A percentile compares a stretch with the other conserved stretches of the same genome.
Evolutionary conservation across 2,888 invertebrate species (phyloP).

Genomic region (Tinea pellionella): DNA sequence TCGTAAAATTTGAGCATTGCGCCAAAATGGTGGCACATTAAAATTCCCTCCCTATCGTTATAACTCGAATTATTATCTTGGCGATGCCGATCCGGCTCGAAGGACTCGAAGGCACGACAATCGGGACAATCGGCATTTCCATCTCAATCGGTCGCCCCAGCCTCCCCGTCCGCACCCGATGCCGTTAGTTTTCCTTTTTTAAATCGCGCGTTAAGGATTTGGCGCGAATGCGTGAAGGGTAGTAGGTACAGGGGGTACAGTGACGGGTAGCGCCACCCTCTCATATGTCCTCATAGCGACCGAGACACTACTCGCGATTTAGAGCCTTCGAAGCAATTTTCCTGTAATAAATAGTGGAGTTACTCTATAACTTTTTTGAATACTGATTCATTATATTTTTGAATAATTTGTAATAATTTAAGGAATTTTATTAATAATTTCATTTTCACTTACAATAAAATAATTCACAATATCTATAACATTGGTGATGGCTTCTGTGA

Average conservation of each 20-base stretch:
- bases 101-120: constrained; percentile 18
- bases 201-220: constrained; percentile 68
- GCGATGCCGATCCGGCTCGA: constrained; percentile 13
- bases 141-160: constrained; percentile 42
- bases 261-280: constrained; percentile 30
- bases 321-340: constrained; percentile 34
- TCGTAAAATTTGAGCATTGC: constrained; percentile 70
- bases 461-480: no score
- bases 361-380: constrained; percentile 15
- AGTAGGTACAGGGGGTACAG: no score
- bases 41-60: constrained; percentile 69
- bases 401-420: no score
- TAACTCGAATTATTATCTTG: constrained; percentile 37
- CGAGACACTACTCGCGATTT: constrained; percentile 20
- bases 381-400: no score
- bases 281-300: constrained; percentile 48
- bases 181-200: constrained; percentile 63
- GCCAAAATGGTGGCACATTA: constrained; percentile 70
- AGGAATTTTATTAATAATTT: no score
- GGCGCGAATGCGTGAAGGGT: constrained; percentile 65
- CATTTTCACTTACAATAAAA: no score
- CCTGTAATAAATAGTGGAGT: constrained; percentile 33
- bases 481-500: no score
- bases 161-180: constrained; percentile 18
- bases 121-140: constrained; percentile 58